Evolutionary conservation across 2,113 vertebrate species (phyloP).

Genomic region (Loxodonta africana): DNA sequence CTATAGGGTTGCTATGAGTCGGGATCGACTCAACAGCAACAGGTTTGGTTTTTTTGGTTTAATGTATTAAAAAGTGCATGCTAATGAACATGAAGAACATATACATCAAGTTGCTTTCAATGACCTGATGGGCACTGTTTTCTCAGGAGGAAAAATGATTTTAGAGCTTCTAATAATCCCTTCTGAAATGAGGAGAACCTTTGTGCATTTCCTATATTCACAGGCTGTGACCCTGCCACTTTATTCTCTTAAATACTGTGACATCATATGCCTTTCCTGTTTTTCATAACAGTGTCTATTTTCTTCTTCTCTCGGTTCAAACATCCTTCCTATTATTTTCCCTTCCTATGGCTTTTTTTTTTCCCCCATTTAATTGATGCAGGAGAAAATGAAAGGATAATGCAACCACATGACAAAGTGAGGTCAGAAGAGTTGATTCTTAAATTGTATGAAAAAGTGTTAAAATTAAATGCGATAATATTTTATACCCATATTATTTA

Average conservation of each 20-base stretch:
- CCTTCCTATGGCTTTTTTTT: not conserved
- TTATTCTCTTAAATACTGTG: not conserved
- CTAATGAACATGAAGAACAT: not conserved
- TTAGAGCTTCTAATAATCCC: not conserved
- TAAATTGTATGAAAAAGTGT: not conserved
- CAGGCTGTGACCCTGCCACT: not conserved
- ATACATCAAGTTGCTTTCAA: not conserved
- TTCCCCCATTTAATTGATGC: not conserved
- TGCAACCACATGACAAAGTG: not conserved
- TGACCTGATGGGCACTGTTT: not conserved
- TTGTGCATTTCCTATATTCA: not conserved
- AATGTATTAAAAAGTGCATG: not conserved
- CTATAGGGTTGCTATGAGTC: too few species aligned
- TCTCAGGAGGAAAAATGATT: not conserved
- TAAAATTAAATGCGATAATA: not conserved
- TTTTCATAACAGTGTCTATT: not conserved
- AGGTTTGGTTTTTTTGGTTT: too few species aligned
- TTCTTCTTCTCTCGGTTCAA: not conserved
- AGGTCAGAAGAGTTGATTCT: not conserved
- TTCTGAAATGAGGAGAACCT: not conserved
- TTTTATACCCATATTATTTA: not conserved
- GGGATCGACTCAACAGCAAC: too few species aligned
- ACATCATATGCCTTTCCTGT: not conserved
- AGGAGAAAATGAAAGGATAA: not conserved
- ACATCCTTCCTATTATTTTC: not conserved